Evolutionary conservation across 1,140 invertebrate species (phyloP).

Genomic region (Cotesia glomerata): DNA sequence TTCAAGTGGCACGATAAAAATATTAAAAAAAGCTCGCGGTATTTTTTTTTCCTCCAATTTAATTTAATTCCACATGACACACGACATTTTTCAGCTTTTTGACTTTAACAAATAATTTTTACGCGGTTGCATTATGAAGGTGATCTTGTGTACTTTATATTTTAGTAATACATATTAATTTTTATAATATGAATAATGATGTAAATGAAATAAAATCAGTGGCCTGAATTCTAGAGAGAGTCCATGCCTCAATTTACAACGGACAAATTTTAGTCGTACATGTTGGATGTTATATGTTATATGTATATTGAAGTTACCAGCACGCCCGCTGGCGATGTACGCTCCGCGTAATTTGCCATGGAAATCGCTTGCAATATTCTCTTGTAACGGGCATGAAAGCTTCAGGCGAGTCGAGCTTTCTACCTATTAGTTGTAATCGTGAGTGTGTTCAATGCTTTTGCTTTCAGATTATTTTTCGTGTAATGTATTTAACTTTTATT

Average conservation of each 20-base stretch:
- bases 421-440: neutral
- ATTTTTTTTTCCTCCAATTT: no score
- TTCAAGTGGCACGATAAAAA: no score
- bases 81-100: no score
- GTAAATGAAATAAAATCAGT: neutral
- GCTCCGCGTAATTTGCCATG: conserved; percentile 14
- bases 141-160: no score
- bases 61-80: no score
- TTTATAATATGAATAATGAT: no score
- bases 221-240: no score
- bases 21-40: no score
- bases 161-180: no score
- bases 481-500: neutral
- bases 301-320: neutral
- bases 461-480: conserved; percentile 1
- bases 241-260: no score
- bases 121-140: neutral
- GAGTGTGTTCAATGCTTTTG: neutral
- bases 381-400: conserved; percentile 6
- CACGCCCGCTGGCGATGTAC: neutral
- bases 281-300: no score
- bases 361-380: conserved; percentile 21
- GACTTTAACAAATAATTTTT: neutral
- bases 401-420: conserved; percentile 7
- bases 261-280: no score